Evolutionary conservation across 2,888 invertebrate species (phyloP).

Genomic region (Drosophila parthenogenetica): DNA sequence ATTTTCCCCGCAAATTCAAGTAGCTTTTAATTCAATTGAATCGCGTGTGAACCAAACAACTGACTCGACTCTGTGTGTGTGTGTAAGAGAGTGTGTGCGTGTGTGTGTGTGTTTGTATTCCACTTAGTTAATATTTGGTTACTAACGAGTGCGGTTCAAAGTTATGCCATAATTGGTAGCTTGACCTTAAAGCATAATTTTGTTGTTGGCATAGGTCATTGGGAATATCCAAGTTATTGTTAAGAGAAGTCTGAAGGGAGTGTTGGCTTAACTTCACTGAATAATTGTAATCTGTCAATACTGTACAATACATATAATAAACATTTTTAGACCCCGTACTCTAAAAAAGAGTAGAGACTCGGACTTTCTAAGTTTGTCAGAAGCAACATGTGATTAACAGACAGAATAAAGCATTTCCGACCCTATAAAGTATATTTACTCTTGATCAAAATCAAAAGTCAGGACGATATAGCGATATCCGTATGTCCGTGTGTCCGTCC

Average conservation of each 20-base stretch:
- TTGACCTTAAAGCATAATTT: slow-evolving; percentile 39
- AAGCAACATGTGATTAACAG: too few species aligned
- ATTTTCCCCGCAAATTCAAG: background rate
- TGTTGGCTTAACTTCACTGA: background rate
- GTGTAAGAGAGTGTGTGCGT: background rate
- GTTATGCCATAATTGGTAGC: slow-evolving; percentile 1
- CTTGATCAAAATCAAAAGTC: too few species aligned
- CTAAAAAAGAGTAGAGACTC: too few species aligned
- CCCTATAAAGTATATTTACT: too few species aligned
- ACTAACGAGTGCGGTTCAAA: slow-evolving; percentile 17
- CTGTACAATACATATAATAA: too few species aligned
- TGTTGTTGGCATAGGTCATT: background rate
- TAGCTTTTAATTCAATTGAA: slow-evolving; percentile 34
- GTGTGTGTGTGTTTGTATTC: background rate
- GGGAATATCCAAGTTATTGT: background rate
- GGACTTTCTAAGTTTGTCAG: too few species aligned
- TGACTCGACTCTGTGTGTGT: slow-evolving; percentile 4
- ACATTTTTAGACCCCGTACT: too few species aligned
- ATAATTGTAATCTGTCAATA: too few species aligned
- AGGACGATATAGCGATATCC: too few species aligned
- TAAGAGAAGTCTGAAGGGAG: too few species aligned
- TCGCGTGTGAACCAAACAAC: slow-evolving; percentile 62
- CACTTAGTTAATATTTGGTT: slow-evolving; percentile 28
- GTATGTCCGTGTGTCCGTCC: too few species aligned
- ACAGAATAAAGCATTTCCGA: too few species aligned